Evolutionary conservation across 2,888 invertebrate species (phyloP), one percentile per base, ranked within the genome.

Genomic region (Phaonia tiefii): DNA sequence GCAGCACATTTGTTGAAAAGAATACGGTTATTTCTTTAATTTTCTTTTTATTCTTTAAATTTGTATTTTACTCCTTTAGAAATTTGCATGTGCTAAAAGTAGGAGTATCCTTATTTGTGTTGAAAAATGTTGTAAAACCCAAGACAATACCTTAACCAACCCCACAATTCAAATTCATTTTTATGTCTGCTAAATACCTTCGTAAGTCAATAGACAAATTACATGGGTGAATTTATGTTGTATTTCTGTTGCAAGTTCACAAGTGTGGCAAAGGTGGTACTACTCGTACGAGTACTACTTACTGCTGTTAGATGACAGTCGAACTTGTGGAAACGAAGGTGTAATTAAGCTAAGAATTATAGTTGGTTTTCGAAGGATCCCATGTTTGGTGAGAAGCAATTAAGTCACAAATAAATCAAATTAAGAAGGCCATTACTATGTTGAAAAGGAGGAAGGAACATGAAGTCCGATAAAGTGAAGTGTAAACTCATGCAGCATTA

Each of bases 51-150:
- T 67, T 46, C 26, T 46, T 66, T 44, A 17, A 26, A 13, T 54
- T 42, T 22, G 20, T n/a, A 8, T n/a, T n/a, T n/a, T n/a, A 39
- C 66, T 63, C 46, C 25, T 65, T 56, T 2, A 26, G 37, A 17
- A 65, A 74, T 76, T 80, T 76, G 76, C 80, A 80, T 80, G 76
- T 80, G 80, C 10, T 73, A 73, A 80, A 80, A 80, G 76, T 73
- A 76, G 80, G 80, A 76, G 80, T 76, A n/a, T n/a, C 56, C 2
- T 25, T 39, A 42, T 70, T 54, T 60, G 42, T 70, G 65, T 10
- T 58, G 49, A 20, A 46, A 2, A 39, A 37, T 25, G n/a, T n/a
- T n/a, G n/a, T n/a, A n/a, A n/a, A 71, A 67, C 20, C 66, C 67
- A 46, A 51, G 25, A n/a, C n/a, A n/a, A n/a, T n/a, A 37, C 54